A percentile compares a stretch with the other conserved stretches of the same genome.
These are phyloP conservation scores for Aphidoletes aphidimyza DNA, from an alignment of 2,888 invertebrate genomes.

Conservation along the genomic window DNA sequence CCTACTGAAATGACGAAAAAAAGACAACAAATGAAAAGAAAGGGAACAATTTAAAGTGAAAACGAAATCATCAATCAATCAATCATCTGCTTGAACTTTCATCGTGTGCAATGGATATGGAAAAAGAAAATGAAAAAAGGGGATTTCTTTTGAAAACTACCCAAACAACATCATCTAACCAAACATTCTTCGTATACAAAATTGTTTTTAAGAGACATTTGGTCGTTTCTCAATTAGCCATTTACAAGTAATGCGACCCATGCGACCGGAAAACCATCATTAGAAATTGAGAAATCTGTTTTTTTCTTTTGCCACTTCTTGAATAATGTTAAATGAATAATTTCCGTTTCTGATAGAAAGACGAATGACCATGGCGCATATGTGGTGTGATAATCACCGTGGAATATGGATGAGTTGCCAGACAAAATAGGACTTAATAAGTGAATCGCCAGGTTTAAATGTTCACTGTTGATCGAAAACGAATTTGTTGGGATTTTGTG, in stretches of 20 bases:
- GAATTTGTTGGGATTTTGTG: too few species aligned
- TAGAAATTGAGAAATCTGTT: constrained; percentile 30
- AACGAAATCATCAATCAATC: constrained; percentile 11
- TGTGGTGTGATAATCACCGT: constrained; percentile 32
- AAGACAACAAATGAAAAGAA: too few species aligned
- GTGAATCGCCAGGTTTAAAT: too few species aligned
- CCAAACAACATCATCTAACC: not conserved
- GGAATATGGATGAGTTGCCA: constrained; percentile 2
- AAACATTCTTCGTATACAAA: not conserved
- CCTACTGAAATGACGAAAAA: not conserved
- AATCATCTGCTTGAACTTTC: constrained; percentile 27
- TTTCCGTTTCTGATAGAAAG: too few species aligned
- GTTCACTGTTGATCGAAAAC: too few species aligned
- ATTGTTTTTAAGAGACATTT: not conserved
- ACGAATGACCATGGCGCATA: not conserved
- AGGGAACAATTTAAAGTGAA: too few species aligned
- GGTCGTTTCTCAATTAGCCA: not conserved
- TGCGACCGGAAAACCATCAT: constrained; percentile 50
- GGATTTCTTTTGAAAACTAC: not conserved
- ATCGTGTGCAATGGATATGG: not conserved
- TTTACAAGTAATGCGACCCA: not conserved
- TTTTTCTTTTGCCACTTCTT: not conserved
- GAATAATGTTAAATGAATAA: not conserved
- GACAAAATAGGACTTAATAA: too few species aligned
- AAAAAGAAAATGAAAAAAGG: too few species aligned